phyloP scores from a whole-genome alignment of 2,797 vertebrate species.

The Myoxocephalus aenaeus region DNA sequence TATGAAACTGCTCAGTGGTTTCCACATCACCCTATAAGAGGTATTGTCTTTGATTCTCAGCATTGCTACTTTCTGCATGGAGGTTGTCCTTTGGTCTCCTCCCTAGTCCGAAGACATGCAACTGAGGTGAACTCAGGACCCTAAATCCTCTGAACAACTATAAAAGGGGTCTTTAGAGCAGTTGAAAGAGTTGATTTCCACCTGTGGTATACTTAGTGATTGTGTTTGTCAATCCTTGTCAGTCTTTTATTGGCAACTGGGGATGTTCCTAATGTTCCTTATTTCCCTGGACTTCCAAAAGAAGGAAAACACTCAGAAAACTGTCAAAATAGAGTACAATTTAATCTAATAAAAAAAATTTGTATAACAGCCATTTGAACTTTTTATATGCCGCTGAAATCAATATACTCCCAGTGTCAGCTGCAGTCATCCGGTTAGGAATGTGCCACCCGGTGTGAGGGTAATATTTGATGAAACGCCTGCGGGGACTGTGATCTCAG shows the following conservation, averaged over 20 bases:
- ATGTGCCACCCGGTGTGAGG: background rate
- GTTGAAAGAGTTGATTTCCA: background rate
- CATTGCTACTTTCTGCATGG: background rate
- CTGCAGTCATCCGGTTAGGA: background rate
- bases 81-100: background rate
- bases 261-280: background rate
- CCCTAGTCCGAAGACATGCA: background rate
- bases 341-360: too few species aligned
- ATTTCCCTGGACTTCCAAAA: background rate
- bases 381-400: background rate
- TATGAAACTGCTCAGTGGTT: background rate
- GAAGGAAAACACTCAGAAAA: background rate
- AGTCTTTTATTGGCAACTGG: background rate
- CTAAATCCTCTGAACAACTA: background rate
- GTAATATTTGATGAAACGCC: background rate
- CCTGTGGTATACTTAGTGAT: background rate
- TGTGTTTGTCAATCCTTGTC: background rate
- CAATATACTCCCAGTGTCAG: background rate
- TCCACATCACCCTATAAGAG: background rate
- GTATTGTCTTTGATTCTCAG: background rate
- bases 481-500: background rate
- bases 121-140: constrained; percentile 8
- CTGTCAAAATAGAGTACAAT: too few species aligned
- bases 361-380: too few species aligned
- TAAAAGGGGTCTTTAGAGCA: background rate